These are phyloP conservation scores for Microcebus lehilahytsara DNA, from an alignment of 2,113 vertebrate species.

Conservation along the genomic window DNA sequence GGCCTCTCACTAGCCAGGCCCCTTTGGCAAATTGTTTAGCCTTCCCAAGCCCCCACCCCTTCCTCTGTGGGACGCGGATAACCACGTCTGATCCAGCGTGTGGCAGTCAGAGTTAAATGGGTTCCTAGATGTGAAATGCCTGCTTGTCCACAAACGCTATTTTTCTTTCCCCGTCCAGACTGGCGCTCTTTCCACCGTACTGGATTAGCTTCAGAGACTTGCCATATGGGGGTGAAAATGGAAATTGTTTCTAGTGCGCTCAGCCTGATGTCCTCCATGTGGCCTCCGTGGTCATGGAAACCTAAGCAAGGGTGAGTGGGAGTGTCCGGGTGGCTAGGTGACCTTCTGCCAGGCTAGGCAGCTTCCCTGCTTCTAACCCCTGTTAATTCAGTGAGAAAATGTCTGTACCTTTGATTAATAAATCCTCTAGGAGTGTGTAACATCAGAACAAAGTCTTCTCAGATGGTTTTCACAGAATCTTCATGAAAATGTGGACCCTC, in stretches of 20 bases:
- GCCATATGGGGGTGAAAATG: background rate
- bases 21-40: background rate
- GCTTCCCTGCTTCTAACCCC: background rate
- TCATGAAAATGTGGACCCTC: background rate
- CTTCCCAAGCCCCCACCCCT: background rate
- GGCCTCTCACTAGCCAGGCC: background rate
- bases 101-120: background rate
- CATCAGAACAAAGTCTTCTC: background rate
- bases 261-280: background rate
- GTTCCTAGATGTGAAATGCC: background rate
- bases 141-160: background rate
- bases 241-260: background rate
- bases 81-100: background rate
- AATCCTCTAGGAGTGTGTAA: background rate
- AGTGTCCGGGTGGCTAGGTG: background rate
- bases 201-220: background rate
- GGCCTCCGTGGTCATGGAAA: background rate
- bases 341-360: background rate
- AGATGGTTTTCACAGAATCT: background rate
- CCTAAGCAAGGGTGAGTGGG: background rate
- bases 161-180: background rate
- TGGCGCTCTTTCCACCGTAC: background rate
- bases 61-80: background rate
- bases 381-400: background rate
- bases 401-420: background rate